These are phyloP conservation scores for Chionodraco myersi DNA, from an alignment of 2,113 vertebrate species.

Conservation along the genomic window DNA sequence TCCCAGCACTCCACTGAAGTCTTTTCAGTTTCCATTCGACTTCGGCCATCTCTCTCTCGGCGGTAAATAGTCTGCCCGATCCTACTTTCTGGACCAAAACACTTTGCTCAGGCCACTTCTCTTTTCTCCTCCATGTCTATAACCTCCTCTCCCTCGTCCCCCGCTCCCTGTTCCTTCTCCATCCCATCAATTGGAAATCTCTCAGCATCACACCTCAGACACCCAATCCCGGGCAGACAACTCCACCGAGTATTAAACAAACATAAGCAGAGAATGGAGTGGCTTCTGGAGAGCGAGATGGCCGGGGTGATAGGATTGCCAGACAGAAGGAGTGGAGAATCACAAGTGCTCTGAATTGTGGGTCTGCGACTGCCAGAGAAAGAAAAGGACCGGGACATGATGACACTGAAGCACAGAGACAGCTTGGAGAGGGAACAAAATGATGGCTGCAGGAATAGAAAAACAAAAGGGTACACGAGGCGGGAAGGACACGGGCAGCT, in stretches of 20 bases:
- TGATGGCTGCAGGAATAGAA: slow-evolving; percentile 27
- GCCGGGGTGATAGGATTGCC: slow-evolving; percentile 71
- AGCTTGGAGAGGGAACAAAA: slow-evolving; percentile 47
- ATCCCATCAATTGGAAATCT: slow-evolving; percentile 78
- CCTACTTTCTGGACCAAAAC: slow-evolving; percentile 69
- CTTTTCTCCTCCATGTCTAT: slow-evolving; percentile 65
- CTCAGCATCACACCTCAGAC: slow-evolving; percentile 72
- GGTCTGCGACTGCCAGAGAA: slow-evolving; percentile 40
- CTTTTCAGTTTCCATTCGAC: slow-evolving; percentile 69
- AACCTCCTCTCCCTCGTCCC: slow-evolving; percentile 45
- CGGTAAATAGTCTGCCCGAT: slow-evolving; percentile 55
- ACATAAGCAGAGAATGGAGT: slow-evolving; percentile 82
- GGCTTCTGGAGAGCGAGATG: slow-evolving; percentile 76
- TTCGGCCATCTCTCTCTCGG: slow-evolving; percentile 35
- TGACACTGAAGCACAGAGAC: slow-evolving; percentile 49
- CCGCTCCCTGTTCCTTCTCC: slow-evolving; percentile 54
- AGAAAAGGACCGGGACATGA: slow-evolving; percentile 29
- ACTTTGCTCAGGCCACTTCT: slow-evolving; percentile 67
- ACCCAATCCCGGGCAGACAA: slow-evolving; percentile 72
- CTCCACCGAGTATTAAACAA: slow-evolving; percentile 85
- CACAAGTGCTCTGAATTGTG: slow-evolving; percentile 67
- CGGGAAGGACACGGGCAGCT: slow-evolving; percentile 11
- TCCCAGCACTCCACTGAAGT: slow-evolving; percentile 68
- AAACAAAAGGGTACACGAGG: slow-evolving; percentile 12
- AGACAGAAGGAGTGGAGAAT: slow-evolving; percentile 72